Evolutionary conservation across 2,888 invertebrate species (phyloP), one percentile per base, ranked within the genome.

Genomic region (Drosophila kuntzei): DNA sequence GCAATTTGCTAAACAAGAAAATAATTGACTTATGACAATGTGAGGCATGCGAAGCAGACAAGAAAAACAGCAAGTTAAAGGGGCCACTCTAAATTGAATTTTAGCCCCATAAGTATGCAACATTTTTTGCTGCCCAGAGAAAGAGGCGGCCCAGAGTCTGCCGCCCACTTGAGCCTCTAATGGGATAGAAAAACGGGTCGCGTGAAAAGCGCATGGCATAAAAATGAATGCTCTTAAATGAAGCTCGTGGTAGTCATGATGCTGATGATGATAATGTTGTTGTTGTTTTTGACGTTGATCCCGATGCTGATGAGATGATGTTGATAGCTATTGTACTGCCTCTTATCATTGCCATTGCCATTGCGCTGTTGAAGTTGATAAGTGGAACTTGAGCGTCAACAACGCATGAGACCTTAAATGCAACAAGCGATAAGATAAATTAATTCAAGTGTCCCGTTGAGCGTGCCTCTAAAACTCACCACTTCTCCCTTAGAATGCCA

Each of bases 1-100:
- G 74, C 87, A 89, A 85, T 89, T 89, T 85, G 79, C 71, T 70
- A 77, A 89, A 80, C 79, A 87, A 79, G 72, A 81, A 83, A 85
- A 87, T 85, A 85, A 85, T 89, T 85, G 87, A 85, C 87, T 85
- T 81, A 76, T 67, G 81, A 74, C 76, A 83, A 70, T 76, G 68
- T 71, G 61, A 54, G 72, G 58, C 71, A 64, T 71, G 62, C 51
- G 51, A 39, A 29, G 50, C 50, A 29, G 16, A 49, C 54, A 58
- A 54, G 32, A 34, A 9, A n/a, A 3, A 9, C 9, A 63, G 36
- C 11, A 59, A 65, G 65, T 82, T 79, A 67, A 87, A 79, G 69
- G 39, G 49, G 50, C 27, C 66, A 27, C 49, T 64, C 47, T 44
- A 71, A 80, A 80, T 80, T 88, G 54, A 83, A 83, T 77, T 80